These are phyloP conservation scores for Anadara kagoshimensis DNA, from an alignment of 1,140 invertebrate species.

Conservation along the genomic window DNA sequence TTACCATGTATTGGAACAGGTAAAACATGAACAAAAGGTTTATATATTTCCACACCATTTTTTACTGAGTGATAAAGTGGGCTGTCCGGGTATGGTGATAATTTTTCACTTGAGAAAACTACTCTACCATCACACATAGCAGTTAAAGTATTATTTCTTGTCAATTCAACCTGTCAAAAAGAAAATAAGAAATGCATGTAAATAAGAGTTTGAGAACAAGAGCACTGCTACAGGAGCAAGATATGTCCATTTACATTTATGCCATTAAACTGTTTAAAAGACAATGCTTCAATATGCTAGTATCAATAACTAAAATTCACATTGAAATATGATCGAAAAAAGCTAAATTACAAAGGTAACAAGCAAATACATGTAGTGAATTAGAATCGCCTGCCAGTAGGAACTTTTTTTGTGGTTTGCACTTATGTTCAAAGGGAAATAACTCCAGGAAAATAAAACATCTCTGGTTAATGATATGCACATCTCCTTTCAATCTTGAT, in stretches of 20 bases:
- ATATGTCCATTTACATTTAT: not conserved
- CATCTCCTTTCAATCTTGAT: too few species aligned
- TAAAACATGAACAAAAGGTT: slow-evolving; percentile 60
- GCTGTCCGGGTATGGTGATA: slow-evolving; percentile 62
- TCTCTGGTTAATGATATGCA: too few species aligned
- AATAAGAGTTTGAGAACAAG: not conserved
- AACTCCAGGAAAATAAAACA: too few species aligned
- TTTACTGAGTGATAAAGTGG: slow-evolving; percentile 56
- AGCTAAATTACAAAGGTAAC: too few species aligned
- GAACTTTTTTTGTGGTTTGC: too few species aligned
- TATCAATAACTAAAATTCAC: not conserved
- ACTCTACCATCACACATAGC: slow-evolving; percentile 58
- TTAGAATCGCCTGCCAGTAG: too few species aligned
- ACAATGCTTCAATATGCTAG: not conserved
- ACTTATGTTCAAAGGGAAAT: too few species aligned
- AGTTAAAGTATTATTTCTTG: slow-evolving; percentile 44
- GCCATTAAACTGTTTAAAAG: not conserved
- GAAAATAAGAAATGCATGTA: not conserved
- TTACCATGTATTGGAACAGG: slow-evolving; percentile 52
- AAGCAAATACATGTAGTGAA: too few species aligned
- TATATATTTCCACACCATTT: slow-evolving; percentile 52
- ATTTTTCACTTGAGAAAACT: slow-evolving; percentile 49
- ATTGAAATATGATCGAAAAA: too few species aligned
- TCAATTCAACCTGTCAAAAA: slow-evolving; percentile 49
- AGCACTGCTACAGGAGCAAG: not conserved